These are phyloP conservation scores for Caranx ignobilis DNA, from an alignment of 2,113 vertebrate genomes.

Conservation along the genomic window DNA sequence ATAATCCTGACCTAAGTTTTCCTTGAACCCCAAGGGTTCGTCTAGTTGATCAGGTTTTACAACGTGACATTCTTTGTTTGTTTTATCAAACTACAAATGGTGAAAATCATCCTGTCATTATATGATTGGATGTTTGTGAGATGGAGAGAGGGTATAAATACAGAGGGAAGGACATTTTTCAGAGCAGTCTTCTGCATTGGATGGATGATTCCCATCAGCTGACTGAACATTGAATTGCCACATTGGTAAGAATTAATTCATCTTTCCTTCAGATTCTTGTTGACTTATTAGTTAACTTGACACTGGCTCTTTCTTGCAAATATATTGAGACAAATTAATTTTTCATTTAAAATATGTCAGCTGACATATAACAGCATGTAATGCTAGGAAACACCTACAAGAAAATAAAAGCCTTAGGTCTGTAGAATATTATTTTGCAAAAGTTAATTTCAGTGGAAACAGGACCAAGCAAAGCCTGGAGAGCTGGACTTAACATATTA, in stretches of 20 bases:
- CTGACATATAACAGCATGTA: not conserved
- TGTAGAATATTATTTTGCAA: too few relatives aligned
- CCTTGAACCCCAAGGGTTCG: too few relatives aligned
- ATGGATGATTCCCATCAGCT: not conserved
- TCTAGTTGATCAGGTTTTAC: too few relatives aligned
- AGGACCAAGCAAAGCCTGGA: too few relatives aligned
- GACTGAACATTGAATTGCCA: not conserved
- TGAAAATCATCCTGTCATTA: accelerated
- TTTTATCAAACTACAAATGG: not conserved
- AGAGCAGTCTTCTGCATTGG: not conserved
- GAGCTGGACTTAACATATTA: not conserved
- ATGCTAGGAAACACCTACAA: too few relatives aligned
- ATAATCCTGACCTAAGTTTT: too few relatives aligned
- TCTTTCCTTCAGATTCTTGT: not conserved
- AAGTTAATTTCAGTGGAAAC: too few relatives aligned
- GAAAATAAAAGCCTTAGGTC: too few relatives aligned
- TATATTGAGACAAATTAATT: not conserved
- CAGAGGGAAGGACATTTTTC: not conserved
- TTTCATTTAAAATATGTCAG: not conserved
- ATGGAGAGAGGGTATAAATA: not conserved
- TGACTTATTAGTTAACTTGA: not conserved
- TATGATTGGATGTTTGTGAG: slow-evolving; percentile 5
- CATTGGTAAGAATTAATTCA: not conserved
- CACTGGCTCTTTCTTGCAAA: not conserved
- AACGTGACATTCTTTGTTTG: not conserved